Conservation (phyloP, 2,113 vertebrate genomes). For the Coreoperca whiteheadi region DNA sequence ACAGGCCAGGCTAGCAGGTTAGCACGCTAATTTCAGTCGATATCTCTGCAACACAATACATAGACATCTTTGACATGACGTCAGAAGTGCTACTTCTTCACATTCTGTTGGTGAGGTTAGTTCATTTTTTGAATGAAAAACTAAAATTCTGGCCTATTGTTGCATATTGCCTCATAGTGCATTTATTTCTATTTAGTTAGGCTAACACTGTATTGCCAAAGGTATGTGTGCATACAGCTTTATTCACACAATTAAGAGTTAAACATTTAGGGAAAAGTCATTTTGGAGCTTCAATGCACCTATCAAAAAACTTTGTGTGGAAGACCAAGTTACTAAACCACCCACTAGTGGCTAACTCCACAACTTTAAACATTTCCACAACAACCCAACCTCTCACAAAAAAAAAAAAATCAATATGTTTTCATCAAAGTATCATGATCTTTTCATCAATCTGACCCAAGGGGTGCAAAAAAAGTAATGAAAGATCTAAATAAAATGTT, state of each 20-base stretch:
- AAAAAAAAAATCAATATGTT: neutral
- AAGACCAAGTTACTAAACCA: neutral
- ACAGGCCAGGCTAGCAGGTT: too few relatives aligned
- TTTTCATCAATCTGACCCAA: neutral
- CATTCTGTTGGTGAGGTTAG: too few relatives aligned
- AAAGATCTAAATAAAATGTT: neutral
- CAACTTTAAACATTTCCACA: neutral
- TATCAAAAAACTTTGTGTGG: neutral
- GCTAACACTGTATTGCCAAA: neutral
- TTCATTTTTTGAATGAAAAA: too few relatives aligned
- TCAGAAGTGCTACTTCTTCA: too few relatives aligned
- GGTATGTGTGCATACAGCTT: neutral
- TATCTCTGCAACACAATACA: too few relatives aligned
- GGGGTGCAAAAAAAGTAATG: neutral
- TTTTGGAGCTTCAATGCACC: neutral
- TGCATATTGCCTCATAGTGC: too few relatives aligned
- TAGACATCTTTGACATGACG: too few relatives aligned
- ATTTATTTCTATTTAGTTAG: neutral
- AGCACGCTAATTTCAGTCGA: too few relatives aligned
- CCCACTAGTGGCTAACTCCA: neutral
- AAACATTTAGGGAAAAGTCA: neutral
- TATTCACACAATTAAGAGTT: neutral
- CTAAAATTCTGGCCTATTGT: too few relatives aligned
- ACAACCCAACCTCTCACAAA: neutral
- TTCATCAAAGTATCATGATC: neutral